Base-by-base conservation (phyloP, 37 sponge, comb jelly and placozoan genomes). In the Mnemiopsis leidyi region DNA sequence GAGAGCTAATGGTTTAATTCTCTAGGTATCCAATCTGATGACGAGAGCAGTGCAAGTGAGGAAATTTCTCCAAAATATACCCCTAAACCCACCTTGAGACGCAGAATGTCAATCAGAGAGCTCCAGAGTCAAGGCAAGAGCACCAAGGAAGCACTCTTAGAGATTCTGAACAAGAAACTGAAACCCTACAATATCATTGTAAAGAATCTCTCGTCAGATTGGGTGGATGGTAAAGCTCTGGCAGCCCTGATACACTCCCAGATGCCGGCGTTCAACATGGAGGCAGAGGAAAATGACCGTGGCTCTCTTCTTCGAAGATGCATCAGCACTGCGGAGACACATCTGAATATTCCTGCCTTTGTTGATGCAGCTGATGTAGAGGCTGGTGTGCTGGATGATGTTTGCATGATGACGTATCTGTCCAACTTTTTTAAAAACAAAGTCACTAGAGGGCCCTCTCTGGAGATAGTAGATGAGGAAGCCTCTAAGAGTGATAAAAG, bases 91-190 rank as follows among this genome's bases (percentile, higher is more conserved):
- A 7, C 30, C 5, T 23, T 23, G 2, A 71, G 3, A 29, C 75
- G 75, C 3, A 71, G 75, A 25, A 71, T 71, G 75, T 71, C 75
- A n/a, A 25, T 71, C 20, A 71, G 25, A 28, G 75, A 71, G 3
- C 75, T 71, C 75, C 75, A 71, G 30, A n/a, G 75, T 29, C 30
- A 71, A 28, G 75, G 75, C 3, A 71, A 71, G 30, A 29, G 30
- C 5, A 71, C 75, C 75, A 71, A 71, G 75, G 75, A 71, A 23
- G 75, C 75, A 7, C 30, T 71, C 30, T 29, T 71, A 71, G n/a
- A 71, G n/a, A n/a, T 71, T 7, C 75, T 71, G 30, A 71, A 71
- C 75, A 71, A 71, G 30, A 71, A 71, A 28, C 30, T 71, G 75
- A 71, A 71, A 28, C 25, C 5, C 25, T 29, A 28, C 5, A 25